Conservation (phyloP, 2,113 vertebrate species). For the Furnarius figulus region DNA sequence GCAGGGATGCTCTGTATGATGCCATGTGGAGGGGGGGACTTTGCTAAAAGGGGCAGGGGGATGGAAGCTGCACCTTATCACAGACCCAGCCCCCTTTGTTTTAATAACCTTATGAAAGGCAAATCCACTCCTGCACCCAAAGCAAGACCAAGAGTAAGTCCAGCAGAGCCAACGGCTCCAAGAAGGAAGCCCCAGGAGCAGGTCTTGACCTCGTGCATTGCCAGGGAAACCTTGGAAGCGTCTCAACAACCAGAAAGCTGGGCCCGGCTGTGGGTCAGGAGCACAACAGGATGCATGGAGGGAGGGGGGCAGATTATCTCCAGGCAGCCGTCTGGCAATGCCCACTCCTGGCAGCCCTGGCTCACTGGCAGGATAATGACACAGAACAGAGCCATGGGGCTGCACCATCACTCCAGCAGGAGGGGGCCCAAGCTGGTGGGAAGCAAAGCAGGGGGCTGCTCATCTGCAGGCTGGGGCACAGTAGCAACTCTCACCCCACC, state of each 20-base stretch:
- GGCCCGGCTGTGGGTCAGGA: background rate
- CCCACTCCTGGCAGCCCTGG: background rate
- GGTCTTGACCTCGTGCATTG: background rate
- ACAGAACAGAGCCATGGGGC: background rate
- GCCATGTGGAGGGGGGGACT: background rate
- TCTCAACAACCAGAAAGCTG: background rate
- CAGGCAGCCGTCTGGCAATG: constrained; percentile 42
- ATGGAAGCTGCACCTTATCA: background rate
- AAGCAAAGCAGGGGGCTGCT: background rate
- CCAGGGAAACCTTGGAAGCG: constrained; percentile 14
- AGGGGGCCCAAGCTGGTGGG: background rate
- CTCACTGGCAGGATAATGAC: background rate
- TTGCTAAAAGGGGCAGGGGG: background rate
- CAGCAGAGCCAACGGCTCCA: rapidly evolving
- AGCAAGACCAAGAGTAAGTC: background rate
- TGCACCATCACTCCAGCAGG: rapidly evolving
- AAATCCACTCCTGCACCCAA: background rate
- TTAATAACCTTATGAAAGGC: background rate
- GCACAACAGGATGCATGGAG: background rate
- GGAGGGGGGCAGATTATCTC: constrained; percentile 41
- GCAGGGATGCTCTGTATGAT: background rate
- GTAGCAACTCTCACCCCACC: background rate
- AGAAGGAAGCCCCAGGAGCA: background rate
- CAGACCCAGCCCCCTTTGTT: background rate
- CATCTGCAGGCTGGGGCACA: rapidly evolving